Conservation (phyloP, 2,797 vertebrate genomes). For the Numenius phaeopus region DNA sequence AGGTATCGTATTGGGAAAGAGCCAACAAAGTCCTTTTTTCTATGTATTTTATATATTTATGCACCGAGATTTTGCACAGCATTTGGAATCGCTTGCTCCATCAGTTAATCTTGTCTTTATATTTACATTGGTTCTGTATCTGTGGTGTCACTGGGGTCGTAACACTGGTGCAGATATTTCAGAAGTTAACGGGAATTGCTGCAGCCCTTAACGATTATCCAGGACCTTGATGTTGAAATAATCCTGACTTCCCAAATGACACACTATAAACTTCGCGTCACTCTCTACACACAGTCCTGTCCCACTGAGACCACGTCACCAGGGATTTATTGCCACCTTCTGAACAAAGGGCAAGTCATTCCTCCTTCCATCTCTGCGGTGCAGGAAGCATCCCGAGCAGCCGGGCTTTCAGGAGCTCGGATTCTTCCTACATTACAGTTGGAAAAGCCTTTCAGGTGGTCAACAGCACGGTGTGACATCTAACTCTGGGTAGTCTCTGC, state of each 20-base stretch:
- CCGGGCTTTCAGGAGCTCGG: neutral
- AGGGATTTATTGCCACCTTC: neutral
- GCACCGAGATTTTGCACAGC: neutral
- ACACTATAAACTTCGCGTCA: neutral
- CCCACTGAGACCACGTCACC: neutral
- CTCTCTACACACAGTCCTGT: neutral
- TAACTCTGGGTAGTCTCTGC: neutral
- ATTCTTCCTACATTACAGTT: neutral
- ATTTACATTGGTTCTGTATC: neutral
- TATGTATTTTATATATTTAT: neutral
- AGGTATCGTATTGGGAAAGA: neutral
- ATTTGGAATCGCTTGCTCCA: neutral
- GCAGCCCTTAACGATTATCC: neutral
- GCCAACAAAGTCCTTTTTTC: neutral
- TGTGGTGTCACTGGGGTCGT: neutral
- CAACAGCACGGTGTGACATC: neutral
- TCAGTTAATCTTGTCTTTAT: neutral
- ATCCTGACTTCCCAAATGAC: neutral
- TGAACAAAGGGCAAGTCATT: neutral
- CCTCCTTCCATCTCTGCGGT: neutral
- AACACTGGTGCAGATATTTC: neutral
- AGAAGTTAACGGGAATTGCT: neutral
- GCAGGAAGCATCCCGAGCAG: too few species aligned
- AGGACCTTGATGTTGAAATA: neutral
- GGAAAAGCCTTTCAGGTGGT: neutral